Evolutionary conservation across 1,140 invertebrate genomes (phyloP), one percentile per base, ranked within the genome.

Genomic region (Notospermus geniculatus): DNA sequence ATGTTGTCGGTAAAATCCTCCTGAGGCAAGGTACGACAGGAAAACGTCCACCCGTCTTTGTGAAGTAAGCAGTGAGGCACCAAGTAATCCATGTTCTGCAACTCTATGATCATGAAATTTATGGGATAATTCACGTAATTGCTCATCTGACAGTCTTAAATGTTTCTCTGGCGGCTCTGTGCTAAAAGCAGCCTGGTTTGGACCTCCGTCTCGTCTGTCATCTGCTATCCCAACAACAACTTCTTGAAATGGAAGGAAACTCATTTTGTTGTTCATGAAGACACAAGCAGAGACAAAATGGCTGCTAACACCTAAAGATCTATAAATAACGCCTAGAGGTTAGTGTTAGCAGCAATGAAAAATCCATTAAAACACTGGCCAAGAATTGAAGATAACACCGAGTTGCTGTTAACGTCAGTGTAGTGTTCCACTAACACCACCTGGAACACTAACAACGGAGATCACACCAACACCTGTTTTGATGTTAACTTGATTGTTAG

Each of bases 331-430:
- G 11, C 11, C 19, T 43, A n/a, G n/a, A n/a, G n/a, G n/a, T n/a
- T n/a, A n/a, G n/a, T n/a, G n/a, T n/a, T n/a, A n/a, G n/a, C n/a
- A 43, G 39, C 39, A 43, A 43, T 43, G 11, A 19, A 43, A 43
- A 43, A 43, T 19, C 39, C 39, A 43, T 43, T 43, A 43, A 43
- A 43, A 43, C 19, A 13, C 19, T 43, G 11, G 19, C 39, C 39
- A n/a, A n/a, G n/a, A n/a, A n/a, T n/a, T n/a, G n/a, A 43, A 43
- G 39, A 43, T 43, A 43, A 43, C 39, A 43, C 39, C 19, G 39
- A 11, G 11, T 43, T 43, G 39, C 11, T 43, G 19, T 43, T 43
- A 43, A 43, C 11, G 39, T 43, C 39, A 43, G 39, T 43, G 39
- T 43, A n/a, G n/a, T n/a, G n/a, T n/a, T n/a, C n/a, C n/a, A n/a